Conservation (phyloP, 1,140 invertebrate genomes). For the Drosophila sulfurigaster region DNA sequence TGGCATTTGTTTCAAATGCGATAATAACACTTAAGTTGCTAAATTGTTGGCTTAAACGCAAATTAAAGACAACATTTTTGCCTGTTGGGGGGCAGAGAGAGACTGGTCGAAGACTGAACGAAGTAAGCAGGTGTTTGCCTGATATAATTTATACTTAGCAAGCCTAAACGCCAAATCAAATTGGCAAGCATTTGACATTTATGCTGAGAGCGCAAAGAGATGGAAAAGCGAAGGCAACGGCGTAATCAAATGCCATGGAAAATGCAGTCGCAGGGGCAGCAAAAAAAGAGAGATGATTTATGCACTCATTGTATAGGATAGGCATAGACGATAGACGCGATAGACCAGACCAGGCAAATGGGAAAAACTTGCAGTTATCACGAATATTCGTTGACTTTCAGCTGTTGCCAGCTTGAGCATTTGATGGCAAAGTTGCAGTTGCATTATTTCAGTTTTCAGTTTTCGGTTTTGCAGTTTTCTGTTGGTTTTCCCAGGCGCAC, state of each 20-base stretch:
- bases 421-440: slow-evolving; percentile 6
- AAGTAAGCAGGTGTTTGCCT: slow-evolving; percentile 51
- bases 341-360: slow-evolving; percentile 32
- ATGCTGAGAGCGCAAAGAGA: slow-evolving; percentile 39
- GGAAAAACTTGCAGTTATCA: slow-evolving; percentile 76
- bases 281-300: slow-evolving; percentile 76
- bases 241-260: slow-evolving; percentile 63
- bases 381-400: slow-evolving; percentile 59
- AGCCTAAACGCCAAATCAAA: slow-evolving; percentile 76
- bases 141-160: slow-evolving; percentile 75
- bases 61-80: slow-evolving; percentile 61
- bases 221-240: slow-evolving; percentile 51
- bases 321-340: slow-evolving; percentile 18
- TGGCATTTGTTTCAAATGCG: slow-evolving; percentile 75
- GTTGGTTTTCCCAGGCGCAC: slow-evolving; percentile 68
- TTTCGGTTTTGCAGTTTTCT: slow-evolving; percentile 8
- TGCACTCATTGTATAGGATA: slow-evolving; percentile 78
- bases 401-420: slow-evolving; percentile 24
- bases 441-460: slow-evolving; percentile 1
- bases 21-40: slow-evolving; percentile 78
- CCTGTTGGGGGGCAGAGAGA: neutral
- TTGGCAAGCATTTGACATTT: slow-evolving; percentile 80
- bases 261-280: slow-evolving; percentile 22
- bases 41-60: slow-evolving; percentile 74
- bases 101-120: neutral